Base-by-base conservation (phyloP, 2,888 invertebrate species). In the Dascillus cervinus region DNA sequence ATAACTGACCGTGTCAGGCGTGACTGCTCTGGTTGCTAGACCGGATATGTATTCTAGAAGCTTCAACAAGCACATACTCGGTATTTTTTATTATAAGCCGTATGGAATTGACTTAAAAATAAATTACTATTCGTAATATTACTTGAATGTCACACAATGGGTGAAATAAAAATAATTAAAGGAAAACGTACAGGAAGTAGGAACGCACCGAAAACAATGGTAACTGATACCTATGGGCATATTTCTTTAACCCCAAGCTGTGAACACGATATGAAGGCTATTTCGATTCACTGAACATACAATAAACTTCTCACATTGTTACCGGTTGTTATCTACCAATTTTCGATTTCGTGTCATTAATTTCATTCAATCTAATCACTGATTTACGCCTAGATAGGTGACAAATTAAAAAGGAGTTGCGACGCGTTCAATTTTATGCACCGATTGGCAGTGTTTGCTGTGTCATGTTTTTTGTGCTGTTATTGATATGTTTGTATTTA, bases 1-100 rank as follows among this genome's bases (percentile, higher is more conserved):
- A 56, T 57, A 55, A 56, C 50, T 57, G 55, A 55, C 56, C 56
- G 58, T 55, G 55, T 55, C 56, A 58, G 51, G 56, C 56, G 55
- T 57, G 57, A 57, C 53, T 51, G 54, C 52, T 52, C 54, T 49
- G 50, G 41, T 53, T 53, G 55, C 50, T 53, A 55, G 55, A 56
- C 56, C 55, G 57, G 57, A 57, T 58, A 56, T 56, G 52, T 55
- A 57, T 55, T 56, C 53, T 53, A 48, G 41, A 34, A 28, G 34
- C 34, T 26, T 34, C 31, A 34, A 27, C 34, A 34, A 26, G 28
- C 34, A 34, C 30, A 34, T 34, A 37, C 29, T 21, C 30, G 27
- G 27, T 27, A 24, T 27, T 23, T 22, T 26, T 25, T 31, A 31
- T 29, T 29, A 33, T 23, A 37, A 28, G 30, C 31, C 27, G n/a